Percentiles rank a stretch among this genome's conserved stretches.
phyloP scores from a whole-genome alignment of 1,140 invertebrate species.

The Octopus sinensis region DNA sequence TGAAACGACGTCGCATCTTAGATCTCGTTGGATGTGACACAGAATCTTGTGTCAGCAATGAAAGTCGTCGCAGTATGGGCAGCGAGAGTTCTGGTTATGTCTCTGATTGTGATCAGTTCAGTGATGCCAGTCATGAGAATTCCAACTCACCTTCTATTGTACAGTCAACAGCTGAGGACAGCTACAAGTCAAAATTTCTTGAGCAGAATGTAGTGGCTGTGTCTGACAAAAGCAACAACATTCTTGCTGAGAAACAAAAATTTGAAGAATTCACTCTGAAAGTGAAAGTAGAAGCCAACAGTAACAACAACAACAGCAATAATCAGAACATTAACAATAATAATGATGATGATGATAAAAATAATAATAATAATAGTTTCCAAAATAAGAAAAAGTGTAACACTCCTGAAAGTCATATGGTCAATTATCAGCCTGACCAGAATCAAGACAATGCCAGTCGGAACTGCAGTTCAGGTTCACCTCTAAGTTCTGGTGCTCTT shows the following conservation, averaged over 20 bases:
- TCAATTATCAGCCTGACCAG: neutral
- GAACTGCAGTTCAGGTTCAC: neutral
- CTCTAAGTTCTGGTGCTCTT: too few relatives aligned
- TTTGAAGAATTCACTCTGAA: constrained; percentile 16
- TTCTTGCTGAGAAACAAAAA: neutral
- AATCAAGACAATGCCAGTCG: neutral
- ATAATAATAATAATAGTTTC: neutral
- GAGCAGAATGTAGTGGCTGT: neutral
- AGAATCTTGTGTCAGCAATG: constrained; percentile 16
- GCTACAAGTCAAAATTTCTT: neutral
- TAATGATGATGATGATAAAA: neutral
- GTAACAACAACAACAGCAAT: neutral
- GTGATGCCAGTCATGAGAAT: constrained; percentile 27
- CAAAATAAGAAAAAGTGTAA: too few relatives aligned
- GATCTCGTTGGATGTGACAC: constrained; percentile 26
- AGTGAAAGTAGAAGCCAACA: constrained; percentile 9
- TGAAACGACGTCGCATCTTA: constrained; percentile 34
- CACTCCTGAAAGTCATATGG: too few relatives aligned
- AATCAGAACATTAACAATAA: neutral
- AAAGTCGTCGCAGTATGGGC: constrained; percentile 1
- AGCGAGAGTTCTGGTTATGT: constrained; percentile 16
- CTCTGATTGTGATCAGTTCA: constrained; percentile 27
- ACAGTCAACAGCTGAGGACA: constrained; percentile 20
- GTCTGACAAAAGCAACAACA: neutral
- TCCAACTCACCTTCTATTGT: constrained; percentile 26